Evolutionary conservation across 2,113 vertebrate genomes (phyloP).

Genomic region (Triplophysa rosa): DNA sequence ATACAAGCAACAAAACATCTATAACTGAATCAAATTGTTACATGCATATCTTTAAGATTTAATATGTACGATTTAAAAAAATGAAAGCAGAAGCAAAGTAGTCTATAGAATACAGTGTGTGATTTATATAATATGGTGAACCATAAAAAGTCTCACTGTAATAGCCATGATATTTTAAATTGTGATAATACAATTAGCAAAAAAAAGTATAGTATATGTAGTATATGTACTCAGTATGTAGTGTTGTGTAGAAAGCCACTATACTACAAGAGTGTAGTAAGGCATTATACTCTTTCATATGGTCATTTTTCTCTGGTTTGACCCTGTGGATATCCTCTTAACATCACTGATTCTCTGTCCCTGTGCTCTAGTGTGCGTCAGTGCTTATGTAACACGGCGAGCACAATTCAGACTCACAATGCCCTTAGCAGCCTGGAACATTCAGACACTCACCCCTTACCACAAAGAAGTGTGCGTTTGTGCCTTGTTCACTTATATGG

Average conservation of each 20-base stretch:
- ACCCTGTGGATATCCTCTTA: constrained; percentile 71
- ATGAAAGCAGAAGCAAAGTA: no score
- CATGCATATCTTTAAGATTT: no score
- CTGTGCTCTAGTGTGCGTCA: constrained; percentile 62
- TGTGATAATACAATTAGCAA: no score
- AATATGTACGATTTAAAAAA: no score
- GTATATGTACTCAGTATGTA: no score
- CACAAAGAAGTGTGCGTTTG: not conserved
- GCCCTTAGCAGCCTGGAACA: constrained; percentile 16
- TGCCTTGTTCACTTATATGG: not conserved
- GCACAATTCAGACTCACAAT: not conserved
- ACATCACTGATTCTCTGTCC: constrained; percentile 75
- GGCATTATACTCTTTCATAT: constrained; percentile 29
- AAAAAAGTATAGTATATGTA: no score
- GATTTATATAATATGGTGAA: no score
- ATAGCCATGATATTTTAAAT: no score
- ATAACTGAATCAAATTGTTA: no score
- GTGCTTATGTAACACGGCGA: constrained; percentile 33
- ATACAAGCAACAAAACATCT: no score
- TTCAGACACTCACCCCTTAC: constrained; percentile 15
- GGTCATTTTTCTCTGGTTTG: constrained; percentile 53
- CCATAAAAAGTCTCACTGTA: no score
- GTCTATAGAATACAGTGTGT: no score
- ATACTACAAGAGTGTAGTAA: not conserved
- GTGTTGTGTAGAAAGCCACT: not conserved